Evolutionary conservation across 2,113 vertebrate species (phyloP).

Genomic region (Castor canadensis): DNA sequence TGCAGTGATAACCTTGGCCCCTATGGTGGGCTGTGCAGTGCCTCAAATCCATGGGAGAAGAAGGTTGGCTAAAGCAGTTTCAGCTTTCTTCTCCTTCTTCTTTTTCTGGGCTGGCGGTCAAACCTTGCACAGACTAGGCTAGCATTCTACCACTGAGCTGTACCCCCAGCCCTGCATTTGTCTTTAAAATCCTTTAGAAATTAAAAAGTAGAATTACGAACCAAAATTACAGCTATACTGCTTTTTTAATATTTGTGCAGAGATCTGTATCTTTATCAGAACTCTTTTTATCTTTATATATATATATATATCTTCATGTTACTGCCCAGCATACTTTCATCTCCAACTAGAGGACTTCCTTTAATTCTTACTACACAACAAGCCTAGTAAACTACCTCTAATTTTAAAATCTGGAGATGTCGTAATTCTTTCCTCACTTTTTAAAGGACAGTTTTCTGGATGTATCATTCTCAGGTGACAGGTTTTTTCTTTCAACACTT

Average conservation of each 20-base stretch:
- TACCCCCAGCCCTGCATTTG: no score
- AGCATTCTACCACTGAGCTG: no score
- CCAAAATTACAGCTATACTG: background rate
- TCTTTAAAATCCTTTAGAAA: background rate
- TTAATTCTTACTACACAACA: background rate
- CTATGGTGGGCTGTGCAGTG: background rate
- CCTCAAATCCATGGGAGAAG: background rate
- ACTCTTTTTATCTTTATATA: no score
- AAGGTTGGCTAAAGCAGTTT: background rate
- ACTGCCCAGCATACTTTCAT: background rate
- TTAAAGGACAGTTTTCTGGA: background rate
- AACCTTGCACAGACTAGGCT: no score
- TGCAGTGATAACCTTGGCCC: background rate
- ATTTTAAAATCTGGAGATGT: background rate
- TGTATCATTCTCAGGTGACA: background rate
- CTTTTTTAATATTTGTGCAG: background rate
- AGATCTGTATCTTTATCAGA: no score
- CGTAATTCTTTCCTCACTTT: background rate
- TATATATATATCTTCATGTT: background rate
- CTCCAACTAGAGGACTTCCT: background rate
- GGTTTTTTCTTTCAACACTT: background rate
- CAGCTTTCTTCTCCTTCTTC: no score
- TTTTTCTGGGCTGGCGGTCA: no score
- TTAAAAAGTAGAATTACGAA: background rate
- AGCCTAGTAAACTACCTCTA: background rate